Conservation (phyloP, 1,140 invertebrate species). For the Cecropterus lyciades region DNA sequence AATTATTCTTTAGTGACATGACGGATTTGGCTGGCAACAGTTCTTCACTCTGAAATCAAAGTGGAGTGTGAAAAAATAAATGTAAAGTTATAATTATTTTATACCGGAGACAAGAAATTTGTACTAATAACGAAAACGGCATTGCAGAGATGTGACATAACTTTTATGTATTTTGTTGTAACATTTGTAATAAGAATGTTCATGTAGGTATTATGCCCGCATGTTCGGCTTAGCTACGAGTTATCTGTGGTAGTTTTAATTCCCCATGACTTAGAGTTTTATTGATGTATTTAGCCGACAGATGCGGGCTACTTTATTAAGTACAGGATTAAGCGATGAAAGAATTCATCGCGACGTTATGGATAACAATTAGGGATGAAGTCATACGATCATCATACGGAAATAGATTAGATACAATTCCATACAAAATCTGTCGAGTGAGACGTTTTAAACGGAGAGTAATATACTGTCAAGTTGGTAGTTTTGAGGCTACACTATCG, state of each 20-base stretch:
- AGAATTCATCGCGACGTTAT: conserved; percentile 15
- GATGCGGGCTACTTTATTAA: conserved; percentile 56
- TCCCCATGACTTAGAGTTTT: conserved; percentile 63
- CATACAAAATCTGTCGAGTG: no score
- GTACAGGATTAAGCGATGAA: conserved; percentile 36
- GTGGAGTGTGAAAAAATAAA: neutral
- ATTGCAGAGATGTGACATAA: no score
- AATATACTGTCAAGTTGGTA: no score
- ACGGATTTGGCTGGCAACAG: conserved; percentile 9
- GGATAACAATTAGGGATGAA: conserved; percentile 6
- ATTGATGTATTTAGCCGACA: conserved; percentile 57
- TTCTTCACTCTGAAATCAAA: neutral
- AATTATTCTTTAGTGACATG: conserved; percentile 5
- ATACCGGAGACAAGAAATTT: no score
- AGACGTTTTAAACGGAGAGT: no score
- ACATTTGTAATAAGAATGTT: conserved; percentile 6
- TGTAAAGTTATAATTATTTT: no score
- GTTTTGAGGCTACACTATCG: no score
- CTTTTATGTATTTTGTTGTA: neutral
- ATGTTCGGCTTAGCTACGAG: conserved; percentile 52
- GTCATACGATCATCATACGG: neutral
- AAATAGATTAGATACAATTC: neutral
- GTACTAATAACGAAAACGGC: no score
- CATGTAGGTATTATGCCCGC: conserved; percentile 45
- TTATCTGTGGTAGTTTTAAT: conserved; percentile 65